phyloP scores from a whole-genome alignment of 2,113 vertebrate species.

The Sitta europaea region DNA sequence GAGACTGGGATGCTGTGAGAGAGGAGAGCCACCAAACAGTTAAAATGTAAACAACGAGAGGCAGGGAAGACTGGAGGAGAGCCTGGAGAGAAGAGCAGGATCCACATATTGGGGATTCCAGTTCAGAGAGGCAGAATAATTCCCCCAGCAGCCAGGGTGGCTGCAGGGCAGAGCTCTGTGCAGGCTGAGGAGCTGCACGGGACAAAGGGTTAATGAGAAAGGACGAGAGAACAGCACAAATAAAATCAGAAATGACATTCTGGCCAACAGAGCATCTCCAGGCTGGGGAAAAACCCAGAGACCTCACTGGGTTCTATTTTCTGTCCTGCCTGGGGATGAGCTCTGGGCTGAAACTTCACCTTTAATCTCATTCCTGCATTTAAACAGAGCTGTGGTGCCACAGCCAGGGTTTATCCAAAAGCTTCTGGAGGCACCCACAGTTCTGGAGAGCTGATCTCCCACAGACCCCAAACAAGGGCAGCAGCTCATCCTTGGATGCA shows the following conservation, averaged over 20 bases:
- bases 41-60: not conserved
- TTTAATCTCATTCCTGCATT: constrained; percentile 4
- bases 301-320: constrained; percentile 55
- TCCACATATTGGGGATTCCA: not conserved
- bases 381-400: not conserved
- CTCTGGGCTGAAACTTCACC: constrained; percentile 38
- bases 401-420: not conserved
- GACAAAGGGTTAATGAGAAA: constrained; percentile 52
- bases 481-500: not conserved
- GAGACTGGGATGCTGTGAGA: not conserved
- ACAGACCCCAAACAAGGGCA: not conserved
- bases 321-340: constrained; percentile 48
- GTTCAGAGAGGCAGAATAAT: constrained; percentile 31
- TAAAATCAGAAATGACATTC: constrained; percentile 36
- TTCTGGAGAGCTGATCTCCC: not conserved
- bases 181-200: not conserved
- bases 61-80: not conserved
- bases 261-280: constrained; percentile 21
- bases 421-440: not conserved
- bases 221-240: constrained; percentile 7
- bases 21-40: not conserved
- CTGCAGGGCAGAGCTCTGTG: constrained; percentile 31
- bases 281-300: constrained; percentile 50
- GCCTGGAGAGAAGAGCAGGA: not conserved
- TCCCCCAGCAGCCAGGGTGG: not conserved